Evolutionary conservation across 2,888 invertebrate species (phyloP), one percentile per base, ranked within the genome.

Genomic region (Patella ulyssiponensis): DNA sequence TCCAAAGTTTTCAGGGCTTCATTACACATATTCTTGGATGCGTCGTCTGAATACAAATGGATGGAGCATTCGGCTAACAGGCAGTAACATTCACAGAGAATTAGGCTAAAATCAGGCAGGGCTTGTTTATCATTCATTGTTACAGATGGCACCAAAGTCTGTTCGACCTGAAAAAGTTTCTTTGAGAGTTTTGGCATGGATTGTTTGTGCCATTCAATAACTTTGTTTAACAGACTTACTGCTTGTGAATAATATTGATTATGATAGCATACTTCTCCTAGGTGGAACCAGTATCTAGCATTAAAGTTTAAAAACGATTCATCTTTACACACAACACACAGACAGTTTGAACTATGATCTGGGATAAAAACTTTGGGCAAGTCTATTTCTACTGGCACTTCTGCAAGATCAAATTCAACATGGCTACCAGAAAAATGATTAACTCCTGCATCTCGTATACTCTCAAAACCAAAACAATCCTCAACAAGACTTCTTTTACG

Each of bases 381-480:
- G 23, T 64, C 64, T 11, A 23, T 11, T 23, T 23, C 11, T 64
- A 23, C 11, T 64, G 23, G 20, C 11, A 11, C 23, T 23, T 11
- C 15, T 11, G 64, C 2, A 23, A 64, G 20, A 64, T 64, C 64
- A 9, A 44, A 0, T 9, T 44, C 44, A 44, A 44, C 5, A 44
- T 44, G 44, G 23, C 64, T 64, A 12, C 20, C 64, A 64, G 20
- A 15, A 64, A 64, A 64, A 23, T 23, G 20, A 64, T 64, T 12
- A 64, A 72, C 33, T 33, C 51, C 71, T 2, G 72, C 72, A 33
- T 76, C 76, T 64, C 76, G 71, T 15, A 76, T 58, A 72, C 78
- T 70, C 33, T 81, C 69, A 71, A 82, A 81, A 20, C 82, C 82
- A 79, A 81, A 80, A 71, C 76, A 76, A 12, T 78, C 79, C n/a